Base-by-base conservation (phyloP, 2,797 vertebrate species). In the Echiichthys vipera region DNA sequence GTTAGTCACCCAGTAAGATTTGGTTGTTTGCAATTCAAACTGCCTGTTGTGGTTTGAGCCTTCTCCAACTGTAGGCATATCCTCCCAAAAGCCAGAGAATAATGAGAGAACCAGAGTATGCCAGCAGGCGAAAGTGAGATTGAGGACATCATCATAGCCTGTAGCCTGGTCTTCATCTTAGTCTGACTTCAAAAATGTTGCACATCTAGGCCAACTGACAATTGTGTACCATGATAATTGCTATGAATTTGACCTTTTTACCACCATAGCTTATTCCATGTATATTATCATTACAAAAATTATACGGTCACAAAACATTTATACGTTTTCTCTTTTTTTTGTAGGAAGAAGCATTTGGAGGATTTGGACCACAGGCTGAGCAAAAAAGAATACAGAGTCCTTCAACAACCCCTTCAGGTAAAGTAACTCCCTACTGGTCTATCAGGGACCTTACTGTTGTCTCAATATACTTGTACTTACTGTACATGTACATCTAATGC, bases 261-360 rank as follows among this genome's bases (percentile, higher is more conserved):
- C 62, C 58, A 67, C 30, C 32, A 8, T 47, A 40, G 13, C 25
- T 25, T 46, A 8, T 54, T 65, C 40, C 18, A 10, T 62, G 22
- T 45, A 24, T 55, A 75, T 67, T 27, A 18, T 11, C 22, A 37
- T 56, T 50, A 36, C 11, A 49, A 45, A 49, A 46, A 43, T 42
- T 49, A 5, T 37, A 29, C 27, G 5, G 18, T 80, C 12, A 74
- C 49, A 74, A 62, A 67, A 37, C 2, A 43, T 49, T 65, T 5
- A 63, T 66, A 7, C 1, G 36, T 58, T 39, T 22, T 66, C 22
- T 15, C 47, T 22, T 39, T 69, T 61, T 65, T 79, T 86, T 80
- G 68, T 93, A 98, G 98, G 97, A 99, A 91, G 98, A 98, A 84
- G 94, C 94, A 54, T 99, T 99, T 93, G 88, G 95, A 92, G 98